These are phyloP conservation scores for Aepyceros melampus DNA, from an alignment of 2,113 vertebrate species.

Conservation along the genomic window DNA sequence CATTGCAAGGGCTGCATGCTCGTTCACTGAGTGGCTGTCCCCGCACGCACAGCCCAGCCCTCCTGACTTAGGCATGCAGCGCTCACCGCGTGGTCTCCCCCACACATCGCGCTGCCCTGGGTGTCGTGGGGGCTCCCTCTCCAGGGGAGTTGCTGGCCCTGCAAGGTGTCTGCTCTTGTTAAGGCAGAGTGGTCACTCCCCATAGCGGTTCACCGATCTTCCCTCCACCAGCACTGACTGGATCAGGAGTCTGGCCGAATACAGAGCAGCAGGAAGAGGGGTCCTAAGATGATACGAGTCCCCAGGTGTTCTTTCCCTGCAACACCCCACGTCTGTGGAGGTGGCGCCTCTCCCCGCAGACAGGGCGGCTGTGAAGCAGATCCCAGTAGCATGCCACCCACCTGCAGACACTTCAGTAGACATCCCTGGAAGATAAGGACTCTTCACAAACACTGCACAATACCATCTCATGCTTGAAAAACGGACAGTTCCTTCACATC, in stretches of 20 bases:
- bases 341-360: background rate
- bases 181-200: too few species aligned
- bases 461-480: accelerated
- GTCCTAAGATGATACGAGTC: accelerated
- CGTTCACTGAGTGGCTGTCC: accelerated
- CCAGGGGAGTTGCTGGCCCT: background rate
- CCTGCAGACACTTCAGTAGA: background rate
- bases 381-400: background rate
- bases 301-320: accelerated
- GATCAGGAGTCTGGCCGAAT: accelerated
- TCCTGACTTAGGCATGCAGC: background rate
- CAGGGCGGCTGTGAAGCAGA: background rate
- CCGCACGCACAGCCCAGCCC: background rate
- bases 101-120: accelerated
- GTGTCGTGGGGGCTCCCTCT: background rate
- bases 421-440: background rate
- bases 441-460: background rate
- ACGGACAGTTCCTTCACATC: accelerated
- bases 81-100: accelerated
- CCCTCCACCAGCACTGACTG: too few species aligned
- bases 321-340: accelerated
- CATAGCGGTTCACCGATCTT: accelerated
- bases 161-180: background rate
- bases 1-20: accelerated
- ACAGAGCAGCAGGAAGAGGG: background rate